Base-by-base conservation (phyloP, 2,797 vertebrate species). In the Malurus leucopterus region DNA sequence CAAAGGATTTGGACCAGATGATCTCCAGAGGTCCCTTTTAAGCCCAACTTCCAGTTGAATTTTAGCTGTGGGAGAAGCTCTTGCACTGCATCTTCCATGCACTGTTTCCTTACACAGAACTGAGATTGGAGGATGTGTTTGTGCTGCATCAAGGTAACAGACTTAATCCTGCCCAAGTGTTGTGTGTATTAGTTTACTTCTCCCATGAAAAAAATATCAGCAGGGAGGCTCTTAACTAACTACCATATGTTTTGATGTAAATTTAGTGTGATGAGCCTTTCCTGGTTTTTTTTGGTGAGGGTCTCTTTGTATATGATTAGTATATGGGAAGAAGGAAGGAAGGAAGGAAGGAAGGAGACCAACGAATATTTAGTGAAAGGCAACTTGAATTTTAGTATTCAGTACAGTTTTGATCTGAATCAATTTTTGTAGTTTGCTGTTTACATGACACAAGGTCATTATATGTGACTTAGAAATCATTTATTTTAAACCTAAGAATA, bases 391-490 rank as follows among this genome's bases (percentile, higher is more conserved):
- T 76, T 65, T 47, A 59, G 19, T 43, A 12, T 57, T 61, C 32
- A 54, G 0, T 61, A 13, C 21, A 23, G 20, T 55, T 92, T 43
- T 36, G 15, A 9, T 64, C 26, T 38, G 40, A 65, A 43, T 44
- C 3, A 12, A 7, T 50, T 47, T 78, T 44, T 54, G 22, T 44
- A 14, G 24, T 69, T 79, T 70, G 36, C 18, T 71, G 23, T 27
- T 72, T 62, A 23, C 0, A 0, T 90, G 63, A 24, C n/a, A 47
- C 17, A 43, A 44, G 4, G 21, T 86, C 0, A 0, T 19, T 27
- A 4, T 46, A 23, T 15, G n/a, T 23, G 29, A 15, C 24, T 69
- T 62, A 7, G 15, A 58, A 81, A 70, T 62, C 5, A 15, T 72
- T 70, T 46, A 2, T 64, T 71, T 75, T 72, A 62, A 84, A 67